Evolutionary conservation across 2,113 vertebrate genomes (phyloP), one percentile per base, ranked within the genome.

Genomic region (Ophthalmolycus amberensis): DNA sequence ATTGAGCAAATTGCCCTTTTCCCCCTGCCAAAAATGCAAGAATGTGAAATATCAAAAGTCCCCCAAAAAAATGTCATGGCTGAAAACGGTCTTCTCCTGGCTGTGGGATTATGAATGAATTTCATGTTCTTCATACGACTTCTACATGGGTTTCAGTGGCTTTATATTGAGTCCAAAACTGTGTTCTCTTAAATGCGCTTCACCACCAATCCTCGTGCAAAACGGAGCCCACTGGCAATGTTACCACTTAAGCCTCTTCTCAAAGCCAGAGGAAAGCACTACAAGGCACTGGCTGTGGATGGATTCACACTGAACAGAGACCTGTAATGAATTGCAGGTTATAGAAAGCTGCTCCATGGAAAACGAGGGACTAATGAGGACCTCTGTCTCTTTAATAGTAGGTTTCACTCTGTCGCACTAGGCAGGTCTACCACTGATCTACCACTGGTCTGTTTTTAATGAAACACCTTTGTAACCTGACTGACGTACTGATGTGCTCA

Each of bases 221-320:
- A 92, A 91, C 44, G 48, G 22, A 88, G 86, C 89, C 90, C 63
- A 82, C 82, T 90, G 89, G 90, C 90, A 90, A 72, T 75, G 87
- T 86, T 90, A 90, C 88, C 75, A 79, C 87, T 91, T 90, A 92
- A 94, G 93, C 93, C 83, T 91, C 85, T 77, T 89, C 83, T 83
- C 69, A 90, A 87, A 91, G 88, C 83, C 84, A 48, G 78, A 86
- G 85, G 83, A 88, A 91, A 92, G 84, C 89, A 73, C 85, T 64
- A 70, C 85, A 87, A 91, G 85, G 86, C 80, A 73, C 27, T 9
- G 71, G 75, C 84, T 91, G 68, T 58, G 86, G 71, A 69, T 77
- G 88, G 90, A 91, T 93, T 88, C 86, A 81, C 81, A 64, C 82
- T 60, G 56, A 84, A 82, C 79, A 85, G 64, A 84, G 73, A 85